Evolutionary conservation across 2,797 vertebrate species (phyloP).

Genomic region (Masticophis lateralis): DNA sequence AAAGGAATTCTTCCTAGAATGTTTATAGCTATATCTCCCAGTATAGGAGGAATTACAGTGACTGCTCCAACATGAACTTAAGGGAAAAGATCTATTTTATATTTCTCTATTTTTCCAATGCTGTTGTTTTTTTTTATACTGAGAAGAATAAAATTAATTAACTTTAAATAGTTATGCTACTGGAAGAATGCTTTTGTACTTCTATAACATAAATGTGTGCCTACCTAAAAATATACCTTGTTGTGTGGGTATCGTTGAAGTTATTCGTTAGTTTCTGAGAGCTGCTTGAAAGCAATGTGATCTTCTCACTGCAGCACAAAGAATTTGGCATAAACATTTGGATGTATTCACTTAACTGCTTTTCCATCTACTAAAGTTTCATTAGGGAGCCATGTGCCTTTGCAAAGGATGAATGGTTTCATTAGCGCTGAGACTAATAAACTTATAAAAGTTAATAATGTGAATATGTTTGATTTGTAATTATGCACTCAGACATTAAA

Average conservation of each 20-base stretch:
- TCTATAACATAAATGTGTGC: not conserved
- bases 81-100: not conserved
- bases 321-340: conserved; percentile 68
- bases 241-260: conserved; percentile 20
- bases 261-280: conserved; percentile 34
- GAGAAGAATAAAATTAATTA: not conserved
- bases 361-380: conserved; percentile 75
- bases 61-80: not conserved
- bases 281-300: conserved; percentile 53
- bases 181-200: not conserved
- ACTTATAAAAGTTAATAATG: conserved; percentile 84
- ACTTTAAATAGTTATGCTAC: not conserved
- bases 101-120: not conserved
- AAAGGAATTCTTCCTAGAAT: not conserved
- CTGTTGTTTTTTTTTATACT: not conserved
- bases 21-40: not conserved
- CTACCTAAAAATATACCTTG: not conserved
- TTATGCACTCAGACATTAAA: conserved; percentile 71
- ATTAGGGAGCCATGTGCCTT: conserved; percentile 75
- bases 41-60: not conserved
- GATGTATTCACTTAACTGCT: conserved; percentile 68
- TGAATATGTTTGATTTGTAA: conserved; percentile 83
- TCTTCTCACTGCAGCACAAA: conserved; percentile 58
- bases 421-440: conserved; percentile 80
- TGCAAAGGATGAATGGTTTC: conserved; percentile 79